Evolutionary conservation across 2,888 invertebrate genomes (phyloP).

Genomic region (Ochropacha duplaris): DNA sequence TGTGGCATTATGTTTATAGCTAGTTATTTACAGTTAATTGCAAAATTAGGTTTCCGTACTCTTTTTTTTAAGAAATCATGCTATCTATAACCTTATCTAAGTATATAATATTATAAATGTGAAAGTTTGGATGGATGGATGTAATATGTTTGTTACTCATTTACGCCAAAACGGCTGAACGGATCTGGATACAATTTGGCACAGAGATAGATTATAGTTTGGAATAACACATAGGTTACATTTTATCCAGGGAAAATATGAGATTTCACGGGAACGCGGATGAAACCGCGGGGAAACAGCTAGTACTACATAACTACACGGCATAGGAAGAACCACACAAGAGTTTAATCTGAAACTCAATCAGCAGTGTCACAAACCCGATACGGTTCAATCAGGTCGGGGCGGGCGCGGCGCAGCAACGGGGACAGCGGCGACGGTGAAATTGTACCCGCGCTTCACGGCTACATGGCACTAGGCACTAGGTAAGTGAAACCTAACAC

Average conservation of each 20-base stretch:
- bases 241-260: too few species aligned
- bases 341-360: conserved; percentile 70
- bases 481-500: conserved; percentile 66
- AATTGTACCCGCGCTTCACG: conserved; percentile 65
- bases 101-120: too few species aligned
- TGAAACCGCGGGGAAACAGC: too few species aligned
- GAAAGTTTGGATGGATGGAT: too few species aligned
- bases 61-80: too few species aligned
- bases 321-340: conserved; percentile 5
- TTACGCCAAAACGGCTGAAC: too few species aligned
- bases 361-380: conserved; percentile 67
- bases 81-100: too few species aligned
- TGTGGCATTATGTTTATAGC: too few species aligned
- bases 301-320: neutral
- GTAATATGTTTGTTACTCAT: too few species aligned
- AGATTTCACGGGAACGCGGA: too few species aligned
- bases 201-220: too few species aligned
- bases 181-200: neutral
- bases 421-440: conserved; percentile 41
- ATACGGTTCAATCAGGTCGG: conserved; percentile 57
- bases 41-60: neutral
- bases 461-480: conserved; percentile 38
- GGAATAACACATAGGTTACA: too few species aligned
- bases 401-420: conserved; percentile 18
- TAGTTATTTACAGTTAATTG: neutral